A percentile compares a stretch with the other conserved stretches of the same genome.
Conservation (phyloP, 1,140 invertebrate species). For the Eumaeus atala region DNA sequence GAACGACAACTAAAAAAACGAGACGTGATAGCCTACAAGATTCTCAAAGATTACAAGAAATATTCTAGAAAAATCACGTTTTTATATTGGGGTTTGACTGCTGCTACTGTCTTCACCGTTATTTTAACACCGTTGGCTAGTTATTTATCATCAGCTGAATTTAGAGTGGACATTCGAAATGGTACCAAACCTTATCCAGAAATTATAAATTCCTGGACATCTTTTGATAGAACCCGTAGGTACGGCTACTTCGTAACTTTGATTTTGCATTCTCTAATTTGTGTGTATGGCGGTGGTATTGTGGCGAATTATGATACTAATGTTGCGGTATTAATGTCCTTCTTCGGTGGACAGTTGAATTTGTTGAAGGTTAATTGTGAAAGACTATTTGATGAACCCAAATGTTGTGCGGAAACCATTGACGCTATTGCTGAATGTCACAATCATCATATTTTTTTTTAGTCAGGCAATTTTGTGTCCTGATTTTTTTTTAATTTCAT, state of each 20-base stretch:
- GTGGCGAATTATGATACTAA: constrained; percentile 53
- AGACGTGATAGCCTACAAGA: constrained; percentile 24
- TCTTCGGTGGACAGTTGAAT: constrained; percentile 53
- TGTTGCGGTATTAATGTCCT: constrained; percentile 47
- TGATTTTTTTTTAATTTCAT: too few relatives aligned
- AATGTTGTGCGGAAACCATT: constrained; percentile 31
- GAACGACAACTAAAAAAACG: constrained; percentile 31
- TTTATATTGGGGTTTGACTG: constrained; percentile 47
- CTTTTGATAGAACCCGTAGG: constrained; percentile 43
- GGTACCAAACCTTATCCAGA: constrained; percentile 43
- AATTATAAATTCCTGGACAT: constrained; percentile 53
- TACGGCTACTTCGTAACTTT: constrained; percentile 37
- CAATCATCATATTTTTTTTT: constrained; percentile 41
- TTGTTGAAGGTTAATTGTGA: constrained; percentile 42
- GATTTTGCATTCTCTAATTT: constrained; percentile 39
- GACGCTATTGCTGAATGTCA: constrained; percentile 42
- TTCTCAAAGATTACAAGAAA: constrained; percentile 39
- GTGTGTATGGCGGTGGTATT: constrained; percentile 49
- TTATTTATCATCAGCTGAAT: constrained; percentile 33
- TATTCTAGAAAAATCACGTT: constrained; percentile 52
- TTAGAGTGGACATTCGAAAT: constrained; percentile 29
- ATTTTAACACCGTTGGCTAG: constrained; percentile 46
- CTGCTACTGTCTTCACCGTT: constrained; percentile 48
- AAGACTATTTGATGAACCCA: constrained; percentile 32
- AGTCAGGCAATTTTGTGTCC: too few relatives aligned